These are phyloP conservation scores for Lerema accius DNA, from an alignment of 1,140 invertebrate genomes.

Conservation along the genomic window DNA sequence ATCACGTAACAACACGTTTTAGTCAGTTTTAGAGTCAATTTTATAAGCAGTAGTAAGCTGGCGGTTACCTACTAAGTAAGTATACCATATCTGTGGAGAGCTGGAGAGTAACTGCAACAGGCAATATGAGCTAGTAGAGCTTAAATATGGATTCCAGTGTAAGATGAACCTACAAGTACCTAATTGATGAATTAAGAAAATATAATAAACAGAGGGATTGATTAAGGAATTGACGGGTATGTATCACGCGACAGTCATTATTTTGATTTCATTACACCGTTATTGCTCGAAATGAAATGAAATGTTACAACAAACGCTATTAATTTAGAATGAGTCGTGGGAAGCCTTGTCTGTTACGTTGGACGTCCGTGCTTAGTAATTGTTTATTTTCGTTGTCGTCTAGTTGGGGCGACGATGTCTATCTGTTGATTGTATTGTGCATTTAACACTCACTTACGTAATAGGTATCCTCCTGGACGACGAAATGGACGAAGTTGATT, in stretches of 20 bases:
- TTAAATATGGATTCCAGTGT: no score
- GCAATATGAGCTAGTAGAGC: no score
- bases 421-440: slow-evolving; percentile 41
- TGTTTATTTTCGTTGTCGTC: slow-evolving; percentile 51
- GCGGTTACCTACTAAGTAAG: no score
- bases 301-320: slow-evolving; percentile 58
- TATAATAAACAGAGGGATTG: slow-evolving; percentile 43
- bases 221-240: slow-evolving; percentile 39
- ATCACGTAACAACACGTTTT: no score
- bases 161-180: no score
- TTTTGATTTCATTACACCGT: slow-evolving; percentile 70
- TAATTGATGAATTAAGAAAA: no score
- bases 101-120: no score
- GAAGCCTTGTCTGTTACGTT: slow-evolving; percentile 45
- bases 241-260: slow-evolving; percentile 60
- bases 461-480: slow-evolving; percentile 12
- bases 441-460: slow-evolving; percentile 35
- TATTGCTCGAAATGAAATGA: slow-evolving; percentile 59
- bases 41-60: no score
- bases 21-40: no score
- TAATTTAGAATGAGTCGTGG: slow-evolving; percentile 56
- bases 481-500: slow-evolving; percentile 23
- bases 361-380: slow-evolving; percentile 51
- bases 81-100: no score
- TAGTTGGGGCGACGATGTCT: slow-evolving; percentile 19